Percentiles rank a stretch among this genome's conserved stretches.
phyloP scores from a whole-genome alignment of 1,140 invertebrate species.

The Drosophila funebris region DNA sequence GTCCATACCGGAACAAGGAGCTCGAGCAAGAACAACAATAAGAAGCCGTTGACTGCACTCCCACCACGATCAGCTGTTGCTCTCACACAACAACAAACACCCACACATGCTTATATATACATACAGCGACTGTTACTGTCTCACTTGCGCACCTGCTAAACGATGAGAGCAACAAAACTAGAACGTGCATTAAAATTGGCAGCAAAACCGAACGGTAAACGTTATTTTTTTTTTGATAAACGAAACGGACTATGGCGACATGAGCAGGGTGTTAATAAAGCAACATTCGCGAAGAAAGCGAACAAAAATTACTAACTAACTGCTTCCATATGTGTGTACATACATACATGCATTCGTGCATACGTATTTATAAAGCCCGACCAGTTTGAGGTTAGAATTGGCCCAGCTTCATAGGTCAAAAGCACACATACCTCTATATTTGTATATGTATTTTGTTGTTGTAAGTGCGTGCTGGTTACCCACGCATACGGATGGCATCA shows the following conservation, averaged over 20 bases:
- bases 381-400: constrained; percentile 50
- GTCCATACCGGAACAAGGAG: constrained; percentile 23
- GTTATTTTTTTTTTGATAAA: constrained; percentile 38
- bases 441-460: constrained; percentile 10
- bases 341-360: background rate
- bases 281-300: constrained; percentile 46
- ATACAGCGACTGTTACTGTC: constrained; percentile 16
- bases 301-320: constrained; percentile 42
- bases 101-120: constrained; percentile 8
- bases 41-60: constrained; percentile 35
- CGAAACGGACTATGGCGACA: constrained; percentile 32
- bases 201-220: constrained; percentile 51
- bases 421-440: constrained; percentile 10
- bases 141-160: constrained; percentile 47
- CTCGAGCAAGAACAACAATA: constrained; percentile 20
- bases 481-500: constrained; percentile 20
- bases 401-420: constrained; percentile 47
- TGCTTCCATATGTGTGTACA: background rate
- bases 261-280: constrained; percentile 57
- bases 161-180: constrained; percentile 37
- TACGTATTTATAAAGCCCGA: constrained; percentile 17
- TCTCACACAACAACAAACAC: constrained; percentile 40
- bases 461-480: constrained; percentile 15
- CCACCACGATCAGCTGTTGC: constrained; percentile 64
- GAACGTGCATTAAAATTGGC: constrained; percentile 51